Evolutionary conservation across 2,113 vertebrate species (phyloP), one percentile per base, ranked within the genome.

Genomic region (Eulacestoma nigropectus): DNA sequence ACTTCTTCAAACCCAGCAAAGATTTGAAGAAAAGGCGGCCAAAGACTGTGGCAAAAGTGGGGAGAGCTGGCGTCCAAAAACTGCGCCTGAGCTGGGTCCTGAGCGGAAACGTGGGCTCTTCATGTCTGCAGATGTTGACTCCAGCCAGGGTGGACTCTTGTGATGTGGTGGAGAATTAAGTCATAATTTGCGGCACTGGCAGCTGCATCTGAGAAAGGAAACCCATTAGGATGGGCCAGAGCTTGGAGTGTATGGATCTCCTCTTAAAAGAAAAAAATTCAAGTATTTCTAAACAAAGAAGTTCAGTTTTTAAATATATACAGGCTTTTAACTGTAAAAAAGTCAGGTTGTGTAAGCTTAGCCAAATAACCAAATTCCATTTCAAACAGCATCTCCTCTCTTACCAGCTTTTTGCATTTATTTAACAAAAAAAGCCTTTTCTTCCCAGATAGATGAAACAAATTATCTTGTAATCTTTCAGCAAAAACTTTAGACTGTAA

Each of bases 121-220:
- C 76, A n/a, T 82, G 80, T 57, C 89, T 89, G 85, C 89, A 82
- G 65, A 95, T 75, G 80, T 5, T 91, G 91, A 84, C 74, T 94
- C 46, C 81, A 92, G 91, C 69, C 29, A 4, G 87, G 77, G 81
- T 73, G 93, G 93, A 96, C 95, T 94, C 93, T 21, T 96, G 69
- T 96, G 91, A 97, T 96, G 94, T 96, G 94, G 96, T 89, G 82
- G 44, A 65, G 74, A 79, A 82, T 84, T 87, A 87, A 96, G 91
- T 83, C 93, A 93, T 92, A 41, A 80, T 84, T 79, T 94, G 84
- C 87, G 91, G 84, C 70, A 68, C 74, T 94, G 89, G 84, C 95
- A 95, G 93, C 94, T 96, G 95, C 77, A 82, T 87, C 65, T 65
- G 62, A 95, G 91, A 83, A 82, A 82, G 29, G n/a, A 89, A 96